Evolutionary conservation across 2,797 vertebrate genomes (phyloP), one percentile per base, ranked within the genome.

Genomic region (Sus cebifrons): DNA sequence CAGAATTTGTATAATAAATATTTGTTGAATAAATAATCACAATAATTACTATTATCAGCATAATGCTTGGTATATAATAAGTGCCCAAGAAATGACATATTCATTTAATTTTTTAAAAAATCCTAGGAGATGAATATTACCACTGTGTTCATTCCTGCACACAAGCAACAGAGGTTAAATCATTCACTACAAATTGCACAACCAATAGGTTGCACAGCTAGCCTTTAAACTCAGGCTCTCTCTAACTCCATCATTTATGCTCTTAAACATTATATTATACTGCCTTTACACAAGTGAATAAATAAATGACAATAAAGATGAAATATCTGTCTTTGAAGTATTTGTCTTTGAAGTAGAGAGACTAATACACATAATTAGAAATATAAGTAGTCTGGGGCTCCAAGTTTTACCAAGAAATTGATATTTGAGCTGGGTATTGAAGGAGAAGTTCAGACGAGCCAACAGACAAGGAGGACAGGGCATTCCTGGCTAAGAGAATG

Each of bases 381-480:
- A 54, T 70, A 68, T n/a, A 89, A 29, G 44, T n/a, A 56, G 56
- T 11, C 32, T 52, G 40, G 67, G 3, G 49, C 56, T 74, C 44
- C 70, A 91, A 1, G 44, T 62, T 27, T 36, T 20, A 58, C 11
- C 6, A 32, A 83, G 20, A 56, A 70, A 79, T 18, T 21, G 86
- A 23, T 17, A 64, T 68, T 58, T 84, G 83, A 89, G 75, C 64
- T 94, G 93, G n/a, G 82, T 92, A 67, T 93, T 23, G 73, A 87
- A 56, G 16, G 32, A 40, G 52, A 79, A 89, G 27, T 20, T 86
- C 79, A 71, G 49, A 75, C 1, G 29, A 49, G 29, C 20, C 25
- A 78, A 25, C 27, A 40, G 74, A 65, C 21, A 56, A 68, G n/a
- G 18, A 64, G 13, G 14, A 87, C 44, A 65, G 36, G 25, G 12